Conservation (phyloP, 2,113 vertebrate species). For the Ovis canadensis region DNA sequence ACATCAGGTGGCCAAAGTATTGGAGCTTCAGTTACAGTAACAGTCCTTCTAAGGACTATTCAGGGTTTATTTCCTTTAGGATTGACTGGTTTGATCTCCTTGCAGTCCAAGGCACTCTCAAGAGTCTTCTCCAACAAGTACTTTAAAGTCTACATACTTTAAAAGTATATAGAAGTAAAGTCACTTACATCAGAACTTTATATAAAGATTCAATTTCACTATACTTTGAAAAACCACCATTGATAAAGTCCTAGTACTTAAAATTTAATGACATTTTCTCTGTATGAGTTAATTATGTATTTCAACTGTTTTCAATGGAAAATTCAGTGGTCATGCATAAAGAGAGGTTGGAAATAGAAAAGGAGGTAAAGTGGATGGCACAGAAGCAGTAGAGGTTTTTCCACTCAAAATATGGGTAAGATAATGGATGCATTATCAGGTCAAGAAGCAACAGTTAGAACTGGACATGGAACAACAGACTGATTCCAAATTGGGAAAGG, state of each 20-base stretch:
- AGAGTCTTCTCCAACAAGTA: not conserved
- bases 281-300: not conserved
- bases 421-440: not conserved
- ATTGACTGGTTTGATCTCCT: not conserved
- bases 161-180: not conserved
- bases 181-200: not conserved
- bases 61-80: not conserved
- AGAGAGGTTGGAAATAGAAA: not conserved
- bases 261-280: not conserved
- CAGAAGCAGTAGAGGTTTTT: not conserved
- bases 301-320: not conserved
- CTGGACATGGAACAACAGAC: not conserved
- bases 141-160: not conserved
- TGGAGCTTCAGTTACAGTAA: not conserved
- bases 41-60: not conserved
- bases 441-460: not conserved
- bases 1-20: not conserved
- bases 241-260: not conserved
- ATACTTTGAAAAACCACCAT: not conserved
- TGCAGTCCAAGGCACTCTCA: not conserved
- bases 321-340: not conserved
- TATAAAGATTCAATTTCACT: not conserved
- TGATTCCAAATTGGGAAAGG: not conserved
- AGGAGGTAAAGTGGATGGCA: not conserved
- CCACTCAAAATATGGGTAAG: not conserved